Base-by-base conservation (phyloP, 2,113 vertebrate species). In the Otis tarda region DNA sequence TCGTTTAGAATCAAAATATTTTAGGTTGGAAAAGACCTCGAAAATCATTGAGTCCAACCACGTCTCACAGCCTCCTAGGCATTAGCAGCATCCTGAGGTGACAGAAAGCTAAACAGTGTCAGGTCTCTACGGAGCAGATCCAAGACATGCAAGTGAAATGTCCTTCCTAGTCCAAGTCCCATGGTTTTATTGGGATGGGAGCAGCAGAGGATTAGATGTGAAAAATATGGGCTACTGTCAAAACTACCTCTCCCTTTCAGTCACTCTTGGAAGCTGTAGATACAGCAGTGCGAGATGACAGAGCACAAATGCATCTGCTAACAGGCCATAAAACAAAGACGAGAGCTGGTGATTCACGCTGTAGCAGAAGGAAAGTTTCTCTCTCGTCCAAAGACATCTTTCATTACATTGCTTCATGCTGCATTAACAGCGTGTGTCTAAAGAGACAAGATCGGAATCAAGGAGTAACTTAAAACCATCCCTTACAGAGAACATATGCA, bases 121-220 rank as follows among this genome's bases (percentile, higher is more conserved):
- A 88, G 57, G 28, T 70, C n/a, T 41, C 60, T 2, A 22, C 1
- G 8, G 63, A 77, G 23, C 56, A 68, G 30, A 49, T 55, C 52
- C 60, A 91, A 83, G 52, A 31, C 1, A 61, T 0, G 0, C 0
- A 0, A 83, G 23, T 39, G 47, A 85, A 69, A 59, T 0, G 0
- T 45, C 67, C 75, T 67, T 16, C 37, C 47, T 52, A 43, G 33
- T 28, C 33, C 27, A 21, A 79, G 14, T 55, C 45, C 49, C 39
- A 8, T 1, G 8, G 39, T 65, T 91, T 80, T 43, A 55, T 17
- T 43, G 39, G 18, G 41, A 77, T 28, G 8, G 33, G 24, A 92
- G 35, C 53, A 71, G 75, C 61, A 45, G 69, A 71, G 18, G 16
- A 67, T 56, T 67, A 77, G 35, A 61, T 41, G 20, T 35, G 41